Evolutionary conservation across 2,113 vertebrate species (phyloP), one percentile per base, ranked within the genome.

Genomic region (Solenodon paradoxus): DNA sequence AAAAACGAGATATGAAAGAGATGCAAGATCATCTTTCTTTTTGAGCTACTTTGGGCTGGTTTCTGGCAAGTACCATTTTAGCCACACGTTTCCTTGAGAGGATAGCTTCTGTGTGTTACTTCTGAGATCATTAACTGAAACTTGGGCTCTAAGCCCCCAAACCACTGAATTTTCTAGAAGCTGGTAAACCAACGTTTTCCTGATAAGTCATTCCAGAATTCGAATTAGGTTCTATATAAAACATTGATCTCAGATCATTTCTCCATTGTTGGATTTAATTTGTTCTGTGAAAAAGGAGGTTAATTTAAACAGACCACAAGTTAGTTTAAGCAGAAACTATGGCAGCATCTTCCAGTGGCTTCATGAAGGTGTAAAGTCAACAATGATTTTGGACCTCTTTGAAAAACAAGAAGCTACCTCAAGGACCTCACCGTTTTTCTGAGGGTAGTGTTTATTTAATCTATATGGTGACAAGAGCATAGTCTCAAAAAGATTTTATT

Each of bases 121-220:
- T 96, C 91, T 82, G 11, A 84, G 95, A 97, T 95, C 82, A 94
- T 47, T 95, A 92, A 94, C 92, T 97, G 96, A 69, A 92, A 86
- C 91, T 68, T 93, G 20, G 51, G 75, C 92, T 94, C 96, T 90
- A 89, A 93, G n/a, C 15, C 28, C n/a, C 75, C 15, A 24, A 95
- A 61, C 64, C 32, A 87, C 75, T 96, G 95, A 94, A 55, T 95
- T 96, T 87, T 40, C 95, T 78, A 90, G 94, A 57, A 85, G 80
- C 77, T 83, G 75, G 90, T 87, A 92, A 78, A 87, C 35, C n/a
- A 78, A 88, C 20, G 16, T 35, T 96, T 94, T 85, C 92, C 96
- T 80, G 77, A 96, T 28, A 86, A 96, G 94, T 71, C 32, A 75
- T 80, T 88, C 30, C 2, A 45, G 69, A 74, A 69, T 94, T 84